phyloP scores from a whole-genome alignment of 2,113 vertebrate genomes.

The Alosa alosa region DNA sequence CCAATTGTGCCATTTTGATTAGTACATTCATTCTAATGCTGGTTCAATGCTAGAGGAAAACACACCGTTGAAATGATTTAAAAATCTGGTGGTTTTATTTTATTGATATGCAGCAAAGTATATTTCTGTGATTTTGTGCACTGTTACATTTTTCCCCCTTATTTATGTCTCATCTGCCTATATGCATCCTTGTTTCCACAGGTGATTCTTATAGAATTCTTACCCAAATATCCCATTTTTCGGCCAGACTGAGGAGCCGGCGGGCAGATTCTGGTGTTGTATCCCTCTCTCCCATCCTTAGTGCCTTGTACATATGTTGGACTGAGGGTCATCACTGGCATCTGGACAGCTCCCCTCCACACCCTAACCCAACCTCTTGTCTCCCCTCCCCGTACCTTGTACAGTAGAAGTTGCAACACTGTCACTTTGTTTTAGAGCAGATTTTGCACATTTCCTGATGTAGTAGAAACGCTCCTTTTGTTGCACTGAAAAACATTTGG shows the following conservation, averaged over 20 bases:
- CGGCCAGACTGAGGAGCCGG: constrained; percentile 90
- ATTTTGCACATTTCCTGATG: constrained; percentile 91
- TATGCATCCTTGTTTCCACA: constrained; percentile 64
- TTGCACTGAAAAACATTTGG: constrained; percentile 79
- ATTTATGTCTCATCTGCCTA: not conserved
- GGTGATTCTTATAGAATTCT: constrained; percentile 99
- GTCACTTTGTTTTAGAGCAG: constrained; percentile 85
- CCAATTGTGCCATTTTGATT: not conserved
- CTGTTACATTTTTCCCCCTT: not conserved
- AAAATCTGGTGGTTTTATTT: too few relatives aligned
- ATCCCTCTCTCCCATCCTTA: constrained; percentile 90
- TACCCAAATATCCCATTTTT: constrained; percentile 99
- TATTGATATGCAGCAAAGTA: too few relatives aligned
- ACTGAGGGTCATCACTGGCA: constrained; percentile 75
- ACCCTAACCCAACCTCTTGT: not conserved
- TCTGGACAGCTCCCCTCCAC: not conserved
- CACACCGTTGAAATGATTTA: not conserved
- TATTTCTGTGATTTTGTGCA: not conserved
- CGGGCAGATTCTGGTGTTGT: constrained; percentile 66
- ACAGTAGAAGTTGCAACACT: constrained; percentile 70
- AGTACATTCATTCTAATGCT: not conserved
- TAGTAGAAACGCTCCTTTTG: constrained; percentile 75
- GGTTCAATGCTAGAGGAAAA: not conserved
- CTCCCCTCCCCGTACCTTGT: constrained; percentile 66
- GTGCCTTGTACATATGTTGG: constrained; percentile 97